phyloP scores from a whole-genome alignment of 2,113 vertebrate species.

The Dascyllus trimaculatus region DNA sequence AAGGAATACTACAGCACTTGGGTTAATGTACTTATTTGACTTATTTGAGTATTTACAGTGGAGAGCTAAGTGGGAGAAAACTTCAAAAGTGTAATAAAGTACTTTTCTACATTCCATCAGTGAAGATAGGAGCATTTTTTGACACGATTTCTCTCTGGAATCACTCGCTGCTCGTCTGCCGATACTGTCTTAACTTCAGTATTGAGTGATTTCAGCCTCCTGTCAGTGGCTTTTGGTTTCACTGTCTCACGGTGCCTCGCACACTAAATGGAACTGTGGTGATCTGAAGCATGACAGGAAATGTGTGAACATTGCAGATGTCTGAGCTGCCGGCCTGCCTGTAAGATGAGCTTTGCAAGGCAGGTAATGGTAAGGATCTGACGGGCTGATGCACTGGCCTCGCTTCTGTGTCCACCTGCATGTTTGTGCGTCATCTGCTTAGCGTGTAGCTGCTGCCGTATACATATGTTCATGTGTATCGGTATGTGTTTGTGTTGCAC shows the following conservation, averaged over 20 bases:
- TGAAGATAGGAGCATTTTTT: background rate
- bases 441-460: no score
- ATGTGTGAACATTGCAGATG: slow-evolving; percentile 96
- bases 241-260: slow-evolving; percentile 47
- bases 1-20: no score
- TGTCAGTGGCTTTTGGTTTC: slow-evolving; percentile 68
- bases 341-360: slow-evolving; percentile 89
- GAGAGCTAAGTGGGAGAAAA: no score
- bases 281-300: slow-evolving; percentile 89
- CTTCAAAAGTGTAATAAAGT: no score
- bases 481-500: slow-evolving; percentile 54
- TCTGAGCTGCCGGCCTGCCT: slow-evolving; percentile 93
- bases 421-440: slow-evolving; percentile 28
- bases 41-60: no score
- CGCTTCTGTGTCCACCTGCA: slow-evolving; percentile 64
- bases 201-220: slow-evolving; percentile 54
- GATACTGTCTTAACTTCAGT: slow-evolving; percentile 33
- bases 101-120: no score
- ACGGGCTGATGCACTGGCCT: slow-evolving; percentile 78
- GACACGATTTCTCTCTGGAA: slow-evolving; percentile 14
- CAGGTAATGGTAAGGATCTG: slow-evolving; percentile 94
- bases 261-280: slow-evolving; percentile 68
- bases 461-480: slow-evolving; percentile 72
- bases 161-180: slow-evolving; percentile 20
- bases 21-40: no score